These are phyloP conservation scores for Halyomorpha halys DNA, from an alignment of 1,140 invertebrate genomes.

Conservation along the genomic window DNA sequence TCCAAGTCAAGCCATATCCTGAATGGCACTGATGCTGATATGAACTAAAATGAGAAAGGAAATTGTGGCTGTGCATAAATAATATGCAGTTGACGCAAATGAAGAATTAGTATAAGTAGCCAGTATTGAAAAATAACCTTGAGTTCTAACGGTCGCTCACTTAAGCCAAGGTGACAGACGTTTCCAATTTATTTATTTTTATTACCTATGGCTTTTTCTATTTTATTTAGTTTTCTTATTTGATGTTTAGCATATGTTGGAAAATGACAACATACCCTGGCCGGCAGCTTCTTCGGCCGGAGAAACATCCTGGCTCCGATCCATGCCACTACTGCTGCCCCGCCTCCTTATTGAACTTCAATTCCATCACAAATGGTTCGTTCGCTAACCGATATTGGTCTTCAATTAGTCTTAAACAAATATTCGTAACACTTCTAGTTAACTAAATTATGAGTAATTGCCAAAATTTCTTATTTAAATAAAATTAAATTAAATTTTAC, in stretches of 20 bases:
- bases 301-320: slow-evolving; percentile 14
- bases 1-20: too few species aligned
- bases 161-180: background rate
- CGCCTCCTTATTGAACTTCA: slow-evolving; percentile 1
- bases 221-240: background rate
- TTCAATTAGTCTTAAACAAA: too few species aligned
- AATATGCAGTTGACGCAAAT: too few species aligned
- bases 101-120: too few species aligned
- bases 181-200: background rate
- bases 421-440: too few species aligned
- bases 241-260: background rate
- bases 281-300: slow-evolving; percentile 1
- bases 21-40: too few species aligned
- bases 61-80: too few species aligned
- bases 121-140: too few species aligned
- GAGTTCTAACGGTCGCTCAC: background rate
- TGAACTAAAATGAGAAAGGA: too few species aligned
- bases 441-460: too few species aligned
- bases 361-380: background rate
- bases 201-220: background rate
- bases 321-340: slow-evolving; percentile 6
- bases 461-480: too few species aligned
- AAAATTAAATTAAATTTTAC: too few species aligned
- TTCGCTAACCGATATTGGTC: background rate
- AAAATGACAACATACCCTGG: background rate